phyloP scores from a whole-genome alignment of 2,888 invertebrate genomes.

The Allolobophora icterica region DNA sequence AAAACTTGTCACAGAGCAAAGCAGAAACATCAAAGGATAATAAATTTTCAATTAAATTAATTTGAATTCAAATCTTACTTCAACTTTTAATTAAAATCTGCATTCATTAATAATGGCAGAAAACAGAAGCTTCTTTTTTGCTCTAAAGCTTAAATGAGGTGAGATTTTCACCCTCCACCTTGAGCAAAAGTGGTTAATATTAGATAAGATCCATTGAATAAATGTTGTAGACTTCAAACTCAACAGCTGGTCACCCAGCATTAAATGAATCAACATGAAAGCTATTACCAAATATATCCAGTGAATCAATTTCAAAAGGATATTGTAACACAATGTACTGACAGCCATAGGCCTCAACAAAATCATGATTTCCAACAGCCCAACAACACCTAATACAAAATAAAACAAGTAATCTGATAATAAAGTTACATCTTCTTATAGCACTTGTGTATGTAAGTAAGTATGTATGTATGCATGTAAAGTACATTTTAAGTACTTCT shows the following conservation, averaged over 20 bases:
- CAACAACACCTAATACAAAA: conserved; percentile 67
- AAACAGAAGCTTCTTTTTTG: no score
- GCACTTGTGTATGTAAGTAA: background rate
- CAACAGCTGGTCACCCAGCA: background rate
- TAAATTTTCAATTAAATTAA: no score
- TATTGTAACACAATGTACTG: conserved; percentile 80
- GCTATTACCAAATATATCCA: background rate
- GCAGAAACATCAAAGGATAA: no score
- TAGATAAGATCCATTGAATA: background rate
- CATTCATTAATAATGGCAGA: no score
- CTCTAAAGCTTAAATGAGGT: no score
- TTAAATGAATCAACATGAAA: conserved; percentile 3
- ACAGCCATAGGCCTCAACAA: conserved; percentile 75
- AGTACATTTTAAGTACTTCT: no score
- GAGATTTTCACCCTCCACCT: no score
- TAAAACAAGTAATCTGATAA: background rate
- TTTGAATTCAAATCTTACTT: no score
- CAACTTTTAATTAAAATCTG: no score
- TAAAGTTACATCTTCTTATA: background rate
- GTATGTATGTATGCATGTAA: background rate
- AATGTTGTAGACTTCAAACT: background rate
- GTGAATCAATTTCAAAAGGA: conserved; percentile 61
- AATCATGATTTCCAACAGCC: conserved; percentile 68
- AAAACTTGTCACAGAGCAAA: no score
- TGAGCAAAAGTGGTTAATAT: background rate